phyloP scores from a whole-genome alignment of 2,888 invertebrate genomes.

The Brachypalpus laphriformis region DNA sequence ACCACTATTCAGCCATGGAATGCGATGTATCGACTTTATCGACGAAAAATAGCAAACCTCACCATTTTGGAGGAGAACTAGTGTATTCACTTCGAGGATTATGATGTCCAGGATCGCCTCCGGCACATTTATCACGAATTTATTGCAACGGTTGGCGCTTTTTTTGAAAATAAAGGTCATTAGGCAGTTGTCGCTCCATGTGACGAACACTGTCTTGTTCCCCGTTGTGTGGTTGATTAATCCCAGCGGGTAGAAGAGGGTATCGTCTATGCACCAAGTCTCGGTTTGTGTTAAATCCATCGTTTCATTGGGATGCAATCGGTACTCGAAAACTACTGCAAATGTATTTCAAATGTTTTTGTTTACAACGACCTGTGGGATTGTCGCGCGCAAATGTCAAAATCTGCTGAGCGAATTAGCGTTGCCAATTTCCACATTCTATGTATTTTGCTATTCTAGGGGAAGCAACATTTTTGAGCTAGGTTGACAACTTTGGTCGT shows the following conservation, averaged over 20 bases:
- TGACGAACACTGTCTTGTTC: constrained; percentile 80
- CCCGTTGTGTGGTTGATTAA: constrained; percentile 78
- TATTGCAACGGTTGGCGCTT: constrained; percentile 72
- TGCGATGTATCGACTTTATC: constrained; percentile 78
- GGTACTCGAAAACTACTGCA: no score
- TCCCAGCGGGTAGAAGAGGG: constrained; percentile 79
- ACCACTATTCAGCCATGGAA: constrained; percentile 77
- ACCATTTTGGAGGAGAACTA: constrained; percentile 79
- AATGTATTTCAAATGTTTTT: constrained; percentile 12
- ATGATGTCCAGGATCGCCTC: constrained; percentile 77
- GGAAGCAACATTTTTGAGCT: no score
- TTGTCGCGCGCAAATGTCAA: constrained; percentile 13
- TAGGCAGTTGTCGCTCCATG: constrained; percentile 80
- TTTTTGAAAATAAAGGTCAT: constrained; percentile 81
- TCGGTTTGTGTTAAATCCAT: constrained; percentile 49
- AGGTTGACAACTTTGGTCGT: no score
- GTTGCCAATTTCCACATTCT: no score
- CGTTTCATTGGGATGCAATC: not conserved
- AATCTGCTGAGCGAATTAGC: not conserved
- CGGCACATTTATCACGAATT: constrained; percentile 60
- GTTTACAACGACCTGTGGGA: constrained; percentile 48
- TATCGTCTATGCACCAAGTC: constrained; percentile 80
- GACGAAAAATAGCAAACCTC: constrained; percentile 80
- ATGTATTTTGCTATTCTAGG: no score
- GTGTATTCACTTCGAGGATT: constrained; percentile 80